Evolutionary conservation across 2,888 invertebrate species (phyloP), one percentile per base, ranked within the genome.

Genomic region (Cotesia congregata): DNA sequence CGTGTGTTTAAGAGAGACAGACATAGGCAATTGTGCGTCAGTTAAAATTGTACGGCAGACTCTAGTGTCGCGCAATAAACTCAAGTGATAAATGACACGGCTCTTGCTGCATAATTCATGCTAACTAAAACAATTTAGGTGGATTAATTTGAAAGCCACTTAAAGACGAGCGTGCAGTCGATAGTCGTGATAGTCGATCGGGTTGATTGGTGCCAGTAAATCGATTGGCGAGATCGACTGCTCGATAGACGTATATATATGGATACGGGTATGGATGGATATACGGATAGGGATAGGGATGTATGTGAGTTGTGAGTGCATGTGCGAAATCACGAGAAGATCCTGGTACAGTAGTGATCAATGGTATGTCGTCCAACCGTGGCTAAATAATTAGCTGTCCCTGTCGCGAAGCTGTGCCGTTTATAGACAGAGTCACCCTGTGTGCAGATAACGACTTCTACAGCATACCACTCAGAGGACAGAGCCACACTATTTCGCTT

Each of bases 341-440:
- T 81, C 77, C 83, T 82, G 82, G 77, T 81, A 80, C 85, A 80
- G 50, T 50, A 81, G 86, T 87, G 88, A 89, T 87, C 86, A 87
- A 88, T 88, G 87, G 87, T 86, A 84, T 86, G 86, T 88, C 86
- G 86, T 88, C 87, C 88, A 84, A 87, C 86, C 88, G 88, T 88
- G 86, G 88, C 89, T 89, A 89, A 89, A 89, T 89, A 89, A 89
- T 89, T 89, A 89, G 88, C 89, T 88, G 89, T 88, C 88, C 87
- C 87, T 86, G 84, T 86, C 82, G 83, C 85, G 85, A 85, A 84
- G 85, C 86, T 85, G 83, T 83, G 80, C 86, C 87, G 88, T 89
- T 89, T 87, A 87, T 88, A 88, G 84, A 83, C 83, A 85, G 83
- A 50, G 50, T 50, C 83, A 84, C 83, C 84, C 84, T 82, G 62